Percentiles rank a stretch among this genome's conserved stretches.
Evolutionary conservation across 2,888 invertebrate species (phyloP).

Genomic region (Cosmia trapezina): DNA sequence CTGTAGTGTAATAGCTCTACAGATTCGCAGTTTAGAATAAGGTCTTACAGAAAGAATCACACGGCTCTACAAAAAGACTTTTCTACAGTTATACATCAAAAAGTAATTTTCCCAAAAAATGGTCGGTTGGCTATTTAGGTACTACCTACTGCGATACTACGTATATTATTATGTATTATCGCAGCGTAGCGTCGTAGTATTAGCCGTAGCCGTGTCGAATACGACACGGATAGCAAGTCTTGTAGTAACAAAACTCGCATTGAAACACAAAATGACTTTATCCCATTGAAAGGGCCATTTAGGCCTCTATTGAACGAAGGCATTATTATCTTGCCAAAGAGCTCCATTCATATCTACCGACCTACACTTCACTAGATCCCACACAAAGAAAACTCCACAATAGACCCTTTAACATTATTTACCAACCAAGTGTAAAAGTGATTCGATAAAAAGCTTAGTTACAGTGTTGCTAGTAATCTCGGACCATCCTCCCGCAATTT

Average conservation of each 20-base stretch:
- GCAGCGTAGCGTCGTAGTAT: too few relatives aligned
- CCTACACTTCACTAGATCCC: constrained; percentile 28
- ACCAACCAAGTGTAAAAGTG: constrained; percentile 35
- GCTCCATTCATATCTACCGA: constrained; percentile 4
- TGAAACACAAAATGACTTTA: not conserved
- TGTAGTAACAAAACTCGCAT: not conserved
- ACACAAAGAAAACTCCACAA: constrained; percentile 38
- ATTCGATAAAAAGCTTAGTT: constrained; percentile 68
- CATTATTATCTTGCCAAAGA: constrained; percentile 6
- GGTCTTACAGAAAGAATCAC: too few relatives aligned
- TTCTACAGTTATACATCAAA: too few relatives aligned
- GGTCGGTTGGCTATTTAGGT: too few relatives aligned
- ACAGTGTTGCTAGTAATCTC: constrained; percentile 65
- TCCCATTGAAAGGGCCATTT: not conserved
- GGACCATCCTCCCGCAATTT: constrained; percentile 61
- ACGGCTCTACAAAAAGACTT: too few relatives aligned
- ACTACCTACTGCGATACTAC: too few relatives aligned
- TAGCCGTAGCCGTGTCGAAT: not conserved
- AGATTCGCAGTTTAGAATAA: too few relatives aligned
- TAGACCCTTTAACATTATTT: constrained; percentile 20
- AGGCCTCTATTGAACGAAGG: not conserved
- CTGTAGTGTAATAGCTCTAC: too few relatives aligned
- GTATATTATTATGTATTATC: not conserved
- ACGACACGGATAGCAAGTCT: too few relatives aligned
- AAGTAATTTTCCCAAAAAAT: too few relatives aligned